These are phyloP conservation scores for Felis chaus DNA, from an alignment of 2,113 vertebrate genomes.

Conservation along the genomic window DNA sequence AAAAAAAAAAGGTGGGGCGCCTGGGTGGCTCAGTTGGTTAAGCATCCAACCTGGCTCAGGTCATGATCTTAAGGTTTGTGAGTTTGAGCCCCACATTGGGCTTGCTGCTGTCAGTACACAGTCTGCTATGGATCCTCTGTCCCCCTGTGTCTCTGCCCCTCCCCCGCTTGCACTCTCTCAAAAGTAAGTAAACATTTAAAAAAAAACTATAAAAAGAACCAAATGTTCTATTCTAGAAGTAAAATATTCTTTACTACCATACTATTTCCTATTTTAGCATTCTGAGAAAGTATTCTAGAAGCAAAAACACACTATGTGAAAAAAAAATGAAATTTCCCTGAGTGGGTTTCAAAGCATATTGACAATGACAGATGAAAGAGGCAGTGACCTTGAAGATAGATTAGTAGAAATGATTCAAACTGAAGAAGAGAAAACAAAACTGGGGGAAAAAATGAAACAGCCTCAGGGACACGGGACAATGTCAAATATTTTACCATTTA, in stretches of 20 bases:
- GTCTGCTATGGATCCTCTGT: too few relatives aligned
- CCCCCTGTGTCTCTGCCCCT: too few relatives aligned
- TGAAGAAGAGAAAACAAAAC: not conserved
- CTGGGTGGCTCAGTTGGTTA: too few relatives aligned
- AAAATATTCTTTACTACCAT: not conserved
- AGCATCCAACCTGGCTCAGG: too few relatives aligned
- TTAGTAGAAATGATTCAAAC: not conserved
- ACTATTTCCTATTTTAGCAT: not conserved
- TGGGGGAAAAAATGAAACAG: not conserved
- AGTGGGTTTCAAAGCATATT: not conserved
- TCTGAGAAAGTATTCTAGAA: not conserved
- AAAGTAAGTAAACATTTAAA: too few relatives aligned
- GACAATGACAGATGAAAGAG: not conserved
- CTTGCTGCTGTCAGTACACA: too few relatives aligned
- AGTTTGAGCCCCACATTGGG: too few relatives aligned
- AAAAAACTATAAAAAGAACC: not conserved
- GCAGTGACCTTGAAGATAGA: not conserved
- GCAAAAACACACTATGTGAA: not conserved
- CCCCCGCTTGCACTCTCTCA: too few relatives aligned
- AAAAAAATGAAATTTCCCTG: not conserved
- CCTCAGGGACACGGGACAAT: not conserved
- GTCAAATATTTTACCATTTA: not conserved
- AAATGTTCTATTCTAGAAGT: not conserved
- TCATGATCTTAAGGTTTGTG: too few relatives aligned
- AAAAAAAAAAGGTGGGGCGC: not conserved